A percentile compares a stretch with the other conserved stretches of the same genome.
Conservation (phyloP, 2,797 vertebrate genomes). For the Mus minutoides region DNA sequence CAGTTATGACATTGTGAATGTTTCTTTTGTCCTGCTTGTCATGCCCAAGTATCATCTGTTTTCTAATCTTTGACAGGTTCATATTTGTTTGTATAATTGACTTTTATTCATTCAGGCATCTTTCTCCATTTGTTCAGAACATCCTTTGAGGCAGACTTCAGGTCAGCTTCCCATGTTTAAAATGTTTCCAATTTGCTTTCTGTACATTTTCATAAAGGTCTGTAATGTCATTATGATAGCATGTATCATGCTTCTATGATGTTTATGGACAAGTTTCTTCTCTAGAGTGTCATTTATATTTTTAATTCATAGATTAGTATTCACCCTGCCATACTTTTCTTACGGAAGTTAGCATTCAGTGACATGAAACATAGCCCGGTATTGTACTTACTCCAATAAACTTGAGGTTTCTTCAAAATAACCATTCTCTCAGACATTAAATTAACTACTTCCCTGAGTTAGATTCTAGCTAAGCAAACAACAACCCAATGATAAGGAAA, state of each 20-base stretch:
- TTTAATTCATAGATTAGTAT: background rate
- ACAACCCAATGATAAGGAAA: background rate
- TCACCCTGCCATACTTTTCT: background rate
- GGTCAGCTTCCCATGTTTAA: background rate
- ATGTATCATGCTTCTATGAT: too few species aligned
- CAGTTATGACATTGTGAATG: background rate
- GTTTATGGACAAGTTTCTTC: background rate
- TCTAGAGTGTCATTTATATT: background rate
- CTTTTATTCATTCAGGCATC: background rate
- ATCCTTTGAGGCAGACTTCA: background rate
- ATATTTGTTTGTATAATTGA: background rate
- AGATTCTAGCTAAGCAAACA: background rate
- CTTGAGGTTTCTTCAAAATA: background rate
- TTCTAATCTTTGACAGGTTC: background rate
- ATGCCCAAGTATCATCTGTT: background rate
- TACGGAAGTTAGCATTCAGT: background rate
- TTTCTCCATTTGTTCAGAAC: background rate
- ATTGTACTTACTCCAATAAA: background rate
- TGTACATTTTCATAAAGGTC: background rate
- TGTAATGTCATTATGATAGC: background rate
- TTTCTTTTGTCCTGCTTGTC: background rate
- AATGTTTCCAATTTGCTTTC: background rate
- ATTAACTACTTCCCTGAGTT: background rate
- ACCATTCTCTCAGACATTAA: background rate
- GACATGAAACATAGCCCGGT: background rate